phyloP scores from a whole-genome alignment of 2,797 vertebrate genomes.

The Spinus pinus region DNA sequence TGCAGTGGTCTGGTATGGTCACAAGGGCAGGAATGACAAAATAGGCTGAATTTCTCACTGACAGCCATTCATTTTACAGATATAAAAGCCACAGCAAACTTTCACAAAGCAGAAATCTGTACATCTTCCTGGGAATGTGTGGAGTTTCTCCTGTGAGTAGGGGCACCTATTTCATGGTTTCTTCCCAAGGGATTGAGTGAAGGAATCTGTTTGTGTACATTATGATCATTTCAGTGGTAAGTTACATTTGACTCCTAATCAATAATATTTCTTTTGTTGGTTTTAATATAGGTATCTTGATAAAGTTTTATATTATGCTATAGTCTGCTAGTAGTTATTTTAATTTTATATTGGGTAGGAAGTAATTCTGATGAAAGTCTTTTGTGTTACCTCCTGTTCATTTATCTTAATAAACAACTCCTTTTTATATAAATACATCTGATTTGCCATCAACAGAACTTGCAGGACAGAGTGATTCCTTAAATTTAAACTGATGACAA shows the following conservation, averaged over 20 bases:
- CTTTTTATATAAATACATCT: not conserved
- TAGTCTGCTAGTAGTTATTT: not conserved
- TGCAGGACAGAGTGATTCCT: not conserved
- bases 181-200: not conserved
- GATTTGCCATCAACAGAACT: not conserved
- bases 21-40: not conserved
- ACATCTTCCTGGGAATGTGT: not conserved
- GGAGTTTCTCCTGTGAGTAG: not conserved
- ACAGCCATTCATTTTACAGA: not conserved
- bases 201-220: not conserved
- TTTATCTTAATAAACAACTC: not conserved
- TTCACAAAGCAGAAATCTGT: not conserved
- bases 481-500: not conserved
- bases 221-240: not conserved
- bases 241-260: not conserved
- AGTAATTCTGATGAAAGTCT: not conserved
- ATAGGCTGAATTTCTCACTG: not conserved
- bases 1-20: not conserved
- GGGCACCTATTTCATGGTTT: not conserved
- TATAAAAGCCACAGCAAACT: not conserved
- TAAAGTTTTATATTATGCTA: not conserved
- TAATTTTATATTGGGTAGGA: not conserved
- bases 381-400: not conserved
- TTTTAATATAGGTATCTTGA: not conserved
- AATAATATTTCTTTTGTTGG: not conserved